Base-by-base conservation (phyloP, 2,888 invertebrate genomes). In the Bedellia somnulentella region DNA sequence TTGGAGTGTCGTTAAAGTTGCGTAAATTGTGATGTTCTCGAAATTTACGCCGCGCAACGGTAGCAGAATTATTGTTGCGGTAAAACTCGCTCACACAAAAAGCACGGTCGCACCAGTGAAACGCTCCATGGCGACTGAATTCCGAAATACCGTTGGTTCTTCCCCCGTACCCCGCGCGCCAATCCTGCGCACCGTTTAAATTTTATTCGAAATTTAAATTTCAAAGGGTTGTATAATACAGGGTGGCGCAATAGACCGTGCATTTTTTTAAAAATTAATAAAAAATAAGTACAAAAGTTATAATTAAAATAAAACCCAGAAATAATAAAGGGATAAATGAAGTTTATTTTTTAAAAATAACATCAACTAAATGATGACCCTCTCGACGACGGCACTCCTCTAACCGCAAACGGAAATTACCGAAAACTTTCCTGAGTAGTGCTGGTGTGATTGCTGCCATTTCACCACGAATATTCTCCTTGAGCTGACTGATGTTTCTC, bases 281-380 rank as follows among this genome's bases (percentile, higher is more conserved):
- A 28, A 28, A 18, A 28, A 28, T 11, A 28, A 17, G 12, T 28
- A 28, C 18, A 18, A 28, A 18, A 28, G 18, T 12, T 18, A 28
- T 17, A 28, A 16, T 27, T 27, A 11, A 28, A 28, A 28, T 18
- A 28, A 18, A 12, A 17, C 4, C 5, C 4, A 28, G 17, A 6
- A 18, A 18, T 9, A 18, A 8, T 18, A 28, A 10, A 21, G 3
- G 15, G 6, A 14, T 18, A 28, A 17, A 16, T 18, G 17, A 9
- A 12, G 28, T 21, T 28, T 28, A n/a, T 34, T 31, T 34, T 31
- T 18, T 27, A 31, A 31, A n/a, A n/a, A 34, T 11, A 16, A 34
- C n/a, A 28, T 34, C 34, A 25, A 31, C 34, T 31, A 34, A 17
- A 34, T 30, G 28, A 25, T 13, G 24, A 16, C 34, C 34, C 13